Percentiles rank a stretch among this genome's conserved stretches.
Conservation (phyloP, 1,140 invertebrate genomes). For the Ceratoteleas bidentatus region DNA sequence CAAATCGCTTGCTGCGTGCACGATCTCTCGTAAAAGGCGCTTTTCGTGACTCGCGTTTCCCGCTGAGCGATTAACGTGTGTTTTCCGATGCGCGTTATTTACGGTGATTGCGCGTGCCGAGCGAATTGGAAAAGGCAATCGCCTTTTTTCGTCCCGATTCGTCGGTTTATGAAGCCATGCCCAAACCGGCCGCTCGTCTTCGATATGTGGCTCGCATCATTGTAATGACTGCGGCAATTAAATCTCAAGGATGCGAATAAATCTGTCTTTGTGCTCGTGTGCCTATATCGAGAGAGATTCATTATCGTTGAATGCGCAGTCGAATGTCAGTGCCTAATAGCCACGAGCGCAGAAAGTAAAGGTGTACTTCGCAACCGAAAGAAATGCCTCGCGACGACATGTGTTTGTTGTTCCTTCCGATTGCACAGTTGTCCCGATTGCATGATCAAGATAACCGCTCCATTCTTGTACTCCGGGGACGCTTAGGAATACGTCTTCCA, state of each 20-base stretch:
- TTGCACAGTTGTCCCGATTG: slow-evolving; percentile 62
- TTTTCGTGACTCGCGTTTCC: slow-evolving; percentile 32
- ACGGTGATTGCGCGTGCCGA: slow-evolving; percentile 32
- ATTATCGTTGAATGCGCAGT: slow-evolving; percentile 65
- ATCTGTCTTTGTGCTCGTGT: slow-evolving; percentile 61
- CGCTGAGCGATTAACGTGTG: slow-evolving; percentile 42
- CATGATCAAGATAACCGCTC: slow-evolving; percentile 58
- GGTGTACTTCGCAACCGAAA: slow-evolving; percentile 57
- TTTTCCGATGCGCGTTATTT: slow-evolving; percentile 47
- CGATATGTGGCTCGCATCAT: slow-evolving; percentile 56
- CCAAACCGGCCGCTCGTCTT: slow-evolving; percentile 31
- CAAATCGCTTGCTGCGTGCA: no score
- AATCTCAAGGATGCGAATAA: slow-evolving; percentile 64
- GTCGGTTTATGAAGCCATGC: slow-evolving; percentile 32
- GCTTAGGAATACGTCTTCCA: slow-evolving; percentile 38
- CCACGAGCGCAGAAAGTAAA: slow-evolving; percentile 62
- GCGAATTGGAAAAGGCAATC: slow-evolving; percentile 40
- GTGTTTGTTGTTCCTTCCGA: slow-evolving; percentile 67
- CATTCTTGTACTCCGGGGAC: slow-evolving; percentile 50
- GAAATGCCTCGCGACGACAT: slow-evolving; percentile 63
- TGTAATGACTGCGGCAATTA: slow-evolving; percentile 66
- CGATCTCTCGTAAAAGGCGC: slow-evolving; percentile 1
- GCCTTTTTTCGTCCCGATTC: slow-evolving; percentile 35
- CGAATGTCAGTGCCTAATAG: slow-evolving; percentile 67
- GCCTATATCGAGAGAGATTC: slow-evolving; percentile 67